These are phyloP conservation scores for Anabas testudineus DNA, from an alignment of 2,797 vertebrate genomes.

Conservation along the genomic window DNA sequence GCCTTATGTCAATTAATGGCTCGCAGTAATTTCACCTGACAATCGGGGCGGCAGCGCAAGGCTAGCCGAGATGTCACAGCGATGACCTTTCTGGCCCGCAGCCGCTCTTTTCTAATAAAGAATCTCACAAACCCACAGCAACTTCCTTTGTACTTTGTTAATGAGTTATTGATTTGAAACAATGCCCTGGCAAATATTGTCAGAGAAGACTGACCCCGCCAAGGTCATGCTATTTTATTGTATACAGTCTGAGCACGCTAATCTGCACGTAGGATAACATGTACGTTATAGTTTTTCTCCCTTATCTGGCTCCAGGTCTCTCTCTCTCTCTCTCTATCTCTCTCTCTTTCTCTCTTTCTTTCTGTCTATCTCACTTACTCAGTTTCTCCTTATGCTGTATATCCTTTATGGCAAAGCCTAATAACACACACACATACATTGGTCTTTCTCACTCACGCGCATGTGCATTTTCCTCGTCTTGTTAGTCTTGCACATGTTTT, in stretches of 20 bases:
- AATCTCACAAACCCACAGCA: constrained; percentile 89
- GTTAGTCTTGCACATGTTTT: constrained; percentile 76
- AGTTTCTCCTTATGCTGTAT: constrained; percentile 37
- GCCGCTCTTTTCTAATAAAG: constrained; percentile 94
- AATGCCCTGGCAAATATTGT: constrained; percentile 97
- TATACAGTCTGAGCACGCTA: constrained; percentile 87
- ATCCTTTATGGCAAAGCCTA: constrained; percentile 55
- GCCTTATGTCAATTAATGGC: constrained; percentile 96
- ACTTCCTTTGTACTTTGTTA: constrained; percentile 99
- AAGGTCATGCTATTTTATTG: constrained; percentile 90
- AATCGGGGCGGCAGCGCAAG: constrained; percentile 90
- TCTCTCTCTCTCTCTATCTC: constrained; percentile 20
- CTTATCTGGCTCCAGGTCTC: constrained; percentile 27
- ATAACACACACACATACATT: constrained; percentile 62
- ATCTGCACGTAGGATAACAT: constrained; percentile 79
- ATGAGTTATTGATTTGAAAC: constrained; percentile 99
- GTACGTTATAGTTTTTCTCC: constrained; percentile 68
- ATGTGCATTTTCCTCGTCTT: constrained; percentile 33
- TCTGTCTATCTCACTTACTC: background rate
- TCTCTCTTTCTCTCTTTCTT: background rate
- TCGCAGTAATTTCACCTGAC: constrained; percentile 98
- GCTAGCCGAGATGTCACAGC: constrained; percentile 93
- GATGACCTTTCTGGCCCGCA: constrained; percentile 95
- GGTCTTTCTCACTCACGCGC: constrained; percentile 22
- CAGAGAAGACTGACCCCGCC: constrained; percentile 90